phyloP scores from a whole-genome alignment of 2,888 invertebrate genomes.

The Acanthosepion pharaonis region DNA sequence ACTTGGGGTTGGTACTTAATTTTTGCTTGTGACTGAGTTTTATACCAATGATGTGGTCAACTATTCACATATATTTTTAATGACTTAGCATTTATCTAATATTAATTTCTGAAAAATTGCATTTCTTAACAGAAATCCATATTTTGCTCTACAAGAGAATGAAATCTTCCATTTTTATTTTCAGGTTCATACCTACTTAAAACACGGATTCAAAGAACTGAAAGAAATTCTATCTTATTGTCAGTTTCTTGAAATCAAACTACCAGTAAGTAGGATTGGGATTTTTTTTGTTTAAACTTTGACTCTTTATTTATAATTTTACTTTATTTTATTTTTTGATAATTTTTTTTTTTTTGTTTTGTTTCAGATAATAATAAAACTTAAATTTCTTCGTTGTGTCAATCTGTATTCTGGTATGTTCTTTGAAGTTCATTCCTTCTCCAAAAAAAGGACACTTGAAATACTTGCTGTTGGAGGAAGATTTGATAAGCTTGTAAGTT shows the following conservation, averaged over 20 bases:
- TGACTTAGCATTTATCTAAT: too few species aligned
- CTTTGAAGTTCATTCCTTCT: conserved; percentile 81
- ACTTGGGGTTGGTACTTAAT: too few species aligned
- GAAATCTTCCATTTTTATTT: background rate
- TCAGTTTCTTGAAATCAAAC: conserved; percentile 80
- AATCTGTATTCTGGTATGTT: conserved; percentile 82
- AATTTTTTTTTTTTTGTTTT: conserved; percentile 63
- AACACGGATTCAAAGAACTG: conserved; percentile 83
- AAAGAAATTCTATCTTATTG: conserved; percentile 83
- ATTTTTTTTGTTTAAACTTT: background rate
- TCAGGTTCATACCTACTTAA: background rate
- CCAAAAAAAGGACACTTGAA: conserved; percentile 78
- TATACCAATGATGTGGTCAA: too few species aligned
- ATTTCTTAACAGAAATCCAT: too few species aligned
- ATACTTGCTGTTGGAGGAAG: conserved; percentile 91
- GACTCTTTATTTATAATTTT: background rate
- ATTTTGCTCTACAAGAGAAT: too few species aligned
- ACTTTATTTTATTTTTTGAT: background rate
- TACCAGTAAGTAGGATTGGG: conserved; percentile 58
- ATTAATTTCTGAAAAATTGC: too few species aligned
- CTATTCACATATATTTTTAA: too few species aligned
- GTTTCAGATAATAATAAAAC: conserved; percentile 79
- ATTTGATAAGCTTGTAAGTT: conserved; percentile 85
- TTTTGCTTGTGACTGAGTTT: too few species aligned
- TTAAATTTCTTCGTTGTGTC: conserved; percentile 80